These are phyloP conservation scores for Mormyrops attenuatus DNA, from an alignment of 2,797 vertebrate species.

Conservation along the genomic window DNA sequence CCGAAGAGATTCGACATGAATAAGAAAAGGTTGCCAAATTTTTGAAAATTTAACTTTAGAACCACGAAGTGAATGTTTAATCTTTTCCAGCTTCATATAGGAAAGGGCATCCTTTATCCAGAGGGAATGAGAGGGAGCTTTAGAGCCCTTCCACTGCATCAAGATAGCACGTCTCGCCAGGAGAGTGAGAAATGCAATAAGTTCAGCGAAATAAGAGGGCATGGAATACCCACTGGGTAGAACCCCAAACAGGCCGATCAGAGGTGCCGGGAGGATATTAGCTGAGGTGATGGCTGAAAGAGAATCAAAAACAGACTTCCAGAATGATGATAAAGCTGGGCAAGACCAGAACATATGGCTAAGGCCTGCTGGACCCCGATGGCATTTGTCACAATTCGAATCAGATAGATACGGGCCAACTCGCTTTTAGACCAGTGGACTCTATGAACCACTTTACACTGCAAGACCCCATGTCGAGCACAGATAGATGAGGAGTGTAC, in stretches of 20 bases:
- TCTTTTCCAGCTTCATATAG: background rate
- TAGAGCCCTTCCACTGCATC: background rate
- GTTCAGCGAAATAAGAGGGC: background rate
- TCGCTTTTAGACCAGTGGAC: background rate
- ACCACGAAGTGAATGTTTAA: background rate
- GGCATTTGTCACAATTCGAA: background rate
- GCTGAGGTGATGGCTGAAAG: background rate
- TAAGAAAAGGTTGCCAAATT: background rate
- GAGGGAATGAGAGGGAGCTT: background rate
- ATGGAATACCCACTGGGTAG: background rate
- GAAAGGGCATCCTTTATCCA: background rate
- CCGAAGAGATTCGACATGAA: background rate
- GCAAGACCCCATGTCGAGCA: background rate
- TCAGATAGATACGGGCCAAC: background rate
- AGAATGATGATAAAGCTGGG: background rate
- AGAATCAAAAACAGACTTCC: background rate
- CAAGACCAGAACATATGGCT: background rate
- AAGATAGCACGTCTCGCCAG: background rate
- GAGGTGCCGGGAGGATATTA: background rate
- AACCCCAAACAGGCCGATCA: background rate
- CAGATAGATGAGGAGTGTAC: no score
- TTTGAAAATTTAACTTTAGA: background rate
- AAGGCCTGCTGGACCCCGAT: background rate
- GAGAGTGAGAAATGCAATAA: background rate
- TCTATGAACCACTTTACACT: background rate